These are phyloP conservation scores for Corydoras maculifer DNA, from an alignment of 2,113 vertebrate genomes.

Conservation along the genomic window DNA sequence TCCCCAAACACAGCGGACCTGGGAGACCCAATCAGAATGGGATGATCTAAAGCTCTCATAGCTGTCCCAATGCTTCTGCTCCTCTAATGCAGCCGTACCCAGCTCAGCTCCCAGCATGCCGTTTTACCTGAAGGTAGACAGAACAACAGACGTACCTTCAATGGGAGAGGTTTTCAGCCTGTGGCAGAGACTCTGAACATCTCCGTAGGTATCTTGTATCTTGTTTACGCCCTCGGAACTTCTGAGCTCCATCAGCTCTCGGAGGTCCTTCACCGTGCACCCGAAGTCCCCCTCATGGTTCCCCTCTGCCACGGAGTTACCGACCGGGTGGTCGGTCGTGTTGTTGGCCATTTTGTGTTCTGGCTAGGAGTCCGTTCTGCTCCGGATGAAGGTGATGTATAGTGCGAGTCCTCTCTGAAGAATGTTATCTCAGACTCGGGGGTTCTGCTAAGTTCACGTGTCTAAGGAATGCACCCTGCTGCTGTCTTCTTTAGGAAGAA, in stretches of 20 bases:
- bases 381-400: conserved; percentile 5
- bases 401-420: conserved; percentile 18
- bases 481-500: conserved; percentile 7
- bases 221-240: conserved; percentile 73
- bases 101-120: too few species aligned
- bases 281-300: conserved; percentile 85
- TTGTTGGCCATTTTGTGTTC: conserved; percentile 75
- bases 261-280: conserved; percentile 75
- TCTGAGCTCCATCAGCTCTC: conserved; percentile 85
- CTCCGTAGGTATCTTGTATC: conserved; percentile 70
- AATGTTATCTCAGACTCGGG: background rate
- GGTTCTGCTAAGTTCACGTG: background rate
- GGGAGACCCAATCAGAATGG: too few species aligned
- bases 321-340: conserved; percentile 76
- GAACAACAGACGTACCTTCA: conserved; percentile 72
- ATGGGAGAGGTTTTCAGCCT: conserved; percentile 84
- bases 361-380: conserved; percentile 22
- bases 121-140: too few species aligned
- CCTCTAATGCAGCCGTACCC: too few species aligned
- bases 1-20: too few species aligned
- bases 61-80: too few species aligned
- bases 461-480: background rate
- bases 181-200: conserved; percentile 79
- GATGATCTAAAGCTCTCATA: too few species aligned
- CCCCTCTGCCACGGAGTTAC: conserved; percentile 77